These are phyloP conservation scores for Perca schrenkii DNA, from an alignment of 2,113 vertebrate genomes.

Conservation along the genomic window DNA sequence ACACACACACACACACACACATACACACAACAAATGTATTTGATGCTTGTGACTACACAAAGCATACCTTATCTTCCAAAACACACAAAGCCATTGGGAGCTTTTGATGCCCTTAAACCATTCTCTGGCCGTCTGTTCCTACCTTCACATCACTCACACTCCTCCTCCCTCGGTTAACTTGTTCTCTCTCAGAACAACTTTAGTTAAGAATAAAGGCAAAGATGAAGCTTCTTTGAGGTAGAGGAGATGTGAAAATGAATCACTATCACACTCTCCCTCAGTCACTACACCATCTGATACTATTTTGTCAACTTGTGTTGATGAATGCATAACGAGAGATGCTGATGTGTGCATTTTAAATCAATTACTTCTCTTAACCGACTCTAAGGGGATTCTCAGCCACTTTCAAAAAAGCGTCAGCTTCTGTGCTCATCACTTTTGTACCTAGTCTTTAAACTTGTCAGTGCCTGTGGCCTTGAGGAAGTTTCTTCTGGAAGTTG, in stretches of 20 bases:
- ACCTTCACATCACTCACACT: conserved; percentile 32
- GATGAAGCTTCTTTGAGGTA: conserved; percentile 43
- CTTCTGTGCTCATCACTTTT: conserved; percentile 39
- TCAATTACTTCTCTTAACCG: conserved; percentile 37
- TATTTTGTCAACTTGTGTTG: conserved; percentile 36
- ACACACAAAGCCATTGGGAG: conserved; percentile 37
- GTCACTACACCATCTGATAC: conserved; percentile 41
- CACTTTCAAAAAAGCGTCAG: not conserved
- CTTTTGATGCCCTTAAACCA: conserved; percentile 47
- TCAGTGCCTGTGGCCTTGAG: conserved; percentile 30
- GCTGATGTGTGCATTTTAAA: conserved; percentile 63
- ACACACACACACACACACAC: not conserved
- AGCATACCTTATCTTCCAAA: conserved; percentile 51
- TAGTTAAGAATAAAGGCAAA: conserved; percentile 3
- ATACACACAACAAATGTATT: conserved; percentile 1
- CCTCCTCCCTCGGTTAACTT: not conserved
- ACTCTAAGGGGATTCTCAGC: conserved; percentile 21
- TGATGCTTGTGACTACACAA: conserved; percentile 43
- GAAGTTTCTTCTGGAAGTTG: conserved; percentile 15
- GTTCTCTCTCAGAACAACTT: conserved; percentile 39
- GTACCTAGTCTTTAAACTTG: not conserved
- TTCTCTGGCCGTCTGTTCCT: conserved; percentile 28
- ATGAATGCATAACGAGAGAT: conserved; percentile 62
- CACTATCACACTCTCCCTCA: conserved; percentile 29
- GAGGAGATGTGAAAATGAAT: conserved; percentile 49